Evolutionary conservation across 2,888 invertebrate species (phyloP).

Genomic region (Pseudanteris insignis): DNA sequence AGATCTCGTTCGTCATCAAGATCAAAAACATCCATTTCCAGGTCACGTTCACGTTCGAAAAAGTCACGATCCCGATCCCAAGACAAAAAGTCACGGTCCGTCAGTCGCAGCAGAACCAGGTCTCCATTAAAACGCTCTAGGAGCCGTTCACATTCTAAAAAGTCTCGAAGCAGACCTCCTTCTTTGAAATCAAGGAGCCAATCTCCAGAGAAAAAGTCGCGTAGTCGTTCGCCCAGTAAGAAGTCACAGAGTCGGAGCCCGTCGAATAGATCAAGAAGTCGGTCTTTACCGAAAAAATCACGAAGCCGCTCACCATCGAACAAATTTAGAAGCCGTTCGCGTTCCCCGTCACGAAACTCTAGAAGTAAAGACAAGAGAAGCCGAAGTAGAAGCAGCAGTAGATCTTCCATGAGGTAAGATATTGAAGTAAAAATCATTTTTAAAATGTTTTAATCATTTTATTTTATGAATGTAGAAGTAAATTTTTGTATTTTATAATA

Average conservation of each 20-base stretch:
- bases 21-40: constrained; percentile 50
- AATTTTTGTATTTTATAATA: too few relatives aligned
- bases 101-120: constrained; percentile 43
- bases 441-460: too few relatives aligned
- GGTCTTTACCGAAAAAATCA: constrained; percentile 51
- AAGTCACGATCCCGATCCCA: constrained; percentile 53
- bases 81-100: constrained; percentile 56
- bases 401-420: constrained; percentile 60
- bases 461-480: too few relatives aligned
- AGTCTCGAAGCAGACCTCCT: constrained; percentile 44
- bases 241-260: constrained; percentile 50
- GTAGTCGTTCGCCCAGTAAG: constrained; percentile 49
- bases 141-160: constrained; percentile 51
- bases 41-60: constrained; percentile 30
- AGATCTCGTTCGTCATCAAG: constrained; percentile 53
- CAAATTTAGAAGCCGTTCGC: constrained; percentile 51
- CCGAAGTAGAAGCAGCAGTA: constrained; percentile 56
- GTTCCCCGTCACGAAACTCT: constrained; percentile 51
- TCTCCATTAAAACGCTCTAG: constrained; percentile 49
- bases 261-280: constrained; percentile 51
- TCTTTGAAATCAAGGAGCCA: constrained; percentile 51
- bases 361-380: constrained; percentile 54
- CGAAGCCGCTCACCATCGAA: constrained; percentile 50
- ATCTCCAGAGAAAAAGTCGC: constrained; percentile 46
- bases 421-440: too few relatives aligned